Evolutionary conservation across 2,888 invertebrate genomes (phyloP).

Genomic region (Pseudococcus longispinus): DNA sequence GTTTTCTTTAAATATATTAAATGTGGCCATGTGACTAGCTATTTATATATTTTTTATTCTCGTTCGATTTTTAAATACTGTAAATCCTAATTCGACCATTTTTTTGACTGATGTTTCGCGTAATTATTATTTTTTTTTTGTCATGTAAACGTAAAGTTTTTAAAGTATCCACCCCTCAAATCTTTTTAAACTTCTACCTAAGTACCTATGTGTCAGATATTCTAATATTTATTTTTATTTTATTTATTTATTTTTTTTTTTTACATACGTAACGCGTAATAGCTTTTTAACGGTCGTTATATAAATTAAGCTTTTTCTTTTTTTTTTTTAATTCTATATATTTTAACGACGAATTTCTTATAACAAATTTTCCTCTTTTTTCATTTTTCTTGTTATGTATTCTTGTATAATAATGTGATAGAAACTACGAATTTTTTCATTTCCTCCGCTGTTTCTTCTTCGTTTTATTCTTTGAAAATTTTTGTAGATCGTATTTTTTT

Average conservation of each 20-base stretch:
- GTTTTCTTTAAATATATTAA: background rate
- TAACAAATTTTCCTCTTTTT: background rate
- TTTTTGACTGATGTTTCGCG: slow-evolving; percentile 42
- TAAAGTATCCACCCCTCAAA: background rate
- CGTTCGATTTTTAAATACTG: background rate
- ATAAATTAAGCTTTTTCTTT: background rate
- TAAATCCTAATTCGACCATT: slow-evolving; percentile 29
- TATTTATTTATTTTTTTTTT: slow-evolving; percentile 4
- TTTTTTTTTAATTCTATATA: background rate
- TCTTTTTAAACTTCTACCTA: background rate
- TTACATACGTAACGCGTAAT: slow-evolving; percentile 11
- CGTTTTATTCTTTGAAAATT: background rate
- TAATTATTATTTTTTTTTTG: background rate
- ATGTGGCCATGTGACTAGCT: slow-evolving; percentile 1
- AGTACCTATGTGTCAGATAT: background rate
- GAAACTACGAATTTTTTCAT: slow-evolving; percentile 30
- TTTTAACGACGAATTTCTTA: slow-evolving; percentile 2
- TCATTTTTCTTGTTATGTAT: slow-evolving; percentile 12
- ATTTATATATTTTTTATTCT: slow-evolving; percentile 10
- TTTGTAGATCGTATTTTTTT: background rate
- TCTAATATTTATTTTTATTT: background rate
- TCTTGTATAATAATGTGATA: slow-evolving; percentile 37
- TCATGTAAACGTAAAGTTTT: background rate
- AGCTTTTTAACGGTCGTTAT: background rate
- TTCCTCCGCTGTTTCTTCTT: background rate